Base-by-base conservation (phyloP, 1,140 invertebrate genomes). In the Drosophila eugracilis region DNA sequence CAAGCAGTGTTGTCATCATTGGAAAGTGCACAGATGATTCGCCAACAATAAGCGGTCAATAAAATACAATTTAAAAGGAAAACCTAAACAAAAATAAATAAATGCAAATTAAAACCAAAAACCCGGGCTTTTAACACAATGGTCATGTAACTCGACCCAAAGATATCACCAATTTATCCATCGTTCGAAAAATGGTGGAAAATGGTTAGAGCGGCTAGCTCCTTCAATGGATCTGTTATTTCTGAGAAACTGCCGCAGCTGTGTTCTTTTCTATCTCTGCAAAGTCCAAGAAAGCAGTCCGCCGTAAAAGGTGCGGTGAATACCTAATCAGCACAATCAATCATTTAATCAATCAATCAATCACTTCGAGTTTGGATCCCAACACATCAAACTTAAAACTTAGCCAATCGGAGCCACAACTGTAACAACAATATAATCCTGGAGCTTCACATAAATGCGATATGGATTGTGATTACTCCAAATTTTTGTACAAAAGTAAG, bases 401-500 rank as follows among this genome's bases (percentile, higher is more conserved):
- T 6, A 10, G 7, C 42, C 28, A 21, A 21, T 6, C 12, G n/a
- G n/a, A 14, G 21, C 28, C 6, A 14, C 47, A 9, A 17, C 47
- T 7, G 3, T 6, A 3, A 49, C 28, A n/a, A 19, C 10, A 4
- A n/a, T 30, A 17, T 30, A 26, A 30, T 48, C 45, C 45, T 49
- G 28, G 17, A 49, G 9, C 17, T 14, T 34, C 12, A 30, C 15
- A 34, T 17, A 4, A 32, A 34, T 32, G n/a, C 47, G 32, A 19
- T 4, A 49, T 49, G 47, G 47, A 49, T 49, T 49, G 47, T 34
- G 47, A 49, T 49, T 49, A 49, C 47, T 49, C 47, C 3, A 49
- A 49, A 12, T 49, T 49, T 28, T 21, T 49, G 30, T 49, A 58
- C 44, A 58, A 58, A 45, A 58, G 44, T 47, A 48, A 41, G 36